phyloP scores from a whole-genome alignment of 2,113 vertebrate genomes.

The Seriola dumerili region DNA sequence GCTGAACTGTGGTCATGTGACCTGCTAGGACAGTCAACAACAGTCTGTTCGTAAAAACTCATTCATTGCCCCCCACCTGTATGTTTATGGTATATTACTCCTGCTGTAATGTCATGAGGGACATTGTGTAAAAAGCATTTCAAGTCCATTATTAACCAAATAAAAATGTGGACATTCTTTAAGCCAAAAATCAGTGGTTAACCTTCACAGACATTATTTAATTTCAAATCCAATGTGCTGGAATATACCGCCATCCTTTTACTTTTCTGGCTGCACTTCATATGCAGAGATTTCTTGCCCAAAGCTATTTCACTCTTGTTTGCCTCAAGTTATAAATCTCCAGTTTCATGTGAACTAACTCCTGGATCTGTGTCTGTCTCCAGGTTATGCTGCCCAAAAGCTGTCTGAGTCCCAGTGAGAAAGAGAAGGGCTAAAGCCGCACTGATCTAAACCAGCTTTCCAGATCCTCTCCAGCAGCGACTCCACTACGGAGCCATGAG shows the following conservation, averaged over 20 bases:
- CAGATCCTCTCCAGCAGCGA: constrained; percentile 48
- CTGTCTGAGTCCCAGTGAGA: constrained; percentile 86
- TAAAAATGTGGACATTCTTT: neutral
- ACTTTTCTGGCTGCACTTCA: constrained; percentile 12
- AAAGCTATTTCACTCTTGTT: constrained; percentile 2
- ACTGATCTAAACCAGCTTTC: constrained; percentile 54
- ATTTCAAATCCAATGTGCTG: neutral
- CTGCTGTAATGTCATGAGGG: neutral
- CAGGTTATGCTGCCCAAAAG: constrained; percentile 89
- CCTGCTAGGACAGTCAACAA: too few species aligned
- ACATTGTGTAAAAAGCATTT: neutral
- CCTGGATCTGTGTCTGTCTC: constrained; percentile 48
- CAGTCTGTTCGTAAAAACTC: neutral
- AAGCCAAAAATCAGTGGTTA: neutral
- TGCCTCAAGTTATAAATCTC: constrained; percentile 5
- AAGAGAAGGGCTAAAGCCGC: constrained; percentile 87
- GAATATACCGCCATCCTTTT: neutral
- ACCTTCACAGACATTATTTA: neutral
- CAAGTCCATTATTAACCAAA: neutral
- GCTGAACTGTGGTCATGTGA: neutral
- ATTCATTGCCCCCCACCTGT: neutral
- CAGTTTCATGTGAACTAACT: constrained; percentile 21
- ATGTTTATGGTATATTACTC: neutral
- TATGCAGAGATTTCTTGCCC: constrained; percentile 1
- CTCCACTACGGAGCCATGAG: constrained; percentile 79